These are phyloP conservation scores for Drosophila algonquin DNA, from an alignment of 2,888 invertebrate species.

Conservation along the genomic window DNA sequence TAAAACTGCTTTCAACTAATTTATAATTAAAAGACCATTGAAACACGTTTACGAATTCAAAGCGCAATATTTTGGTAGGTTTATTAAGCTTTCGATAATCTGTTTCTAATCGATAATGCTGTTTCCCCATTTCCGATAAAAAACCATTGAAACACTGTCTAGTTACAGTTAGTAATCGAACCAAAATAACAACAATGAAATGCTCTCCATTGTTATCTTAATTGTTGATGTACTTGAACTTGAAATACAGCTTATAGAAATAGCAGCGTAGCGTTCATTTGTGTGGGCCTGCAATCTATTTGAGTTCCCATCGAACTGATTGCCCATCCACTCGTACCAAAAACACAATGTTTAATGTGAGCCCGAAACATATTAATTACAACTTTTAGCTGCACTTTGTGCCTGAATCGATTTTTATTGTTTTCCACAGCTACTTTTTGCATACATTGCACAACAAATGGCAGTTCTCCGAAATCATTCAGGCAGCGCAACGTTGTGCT, in stretches of 20 bases:
- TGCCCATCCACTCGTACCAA: constrained; percentile 1
- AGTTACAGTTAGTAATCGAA: neutral
- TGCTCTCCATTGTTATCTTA: neutral
- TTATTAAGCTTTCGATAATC: too few species aligned
- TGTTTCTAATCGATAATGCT: too few species aligned
- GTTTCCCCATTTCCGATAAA: neutral
- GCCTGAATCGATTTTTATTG: constrained; percentile 19
- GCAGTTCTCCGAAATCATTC: constrained; percentile 41
- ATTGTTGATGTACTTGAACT: neutral
- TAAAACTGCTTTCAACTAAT: neutral
- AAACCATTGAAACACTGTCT: neutral
- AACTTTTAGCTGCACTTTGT: constrained; percentile 26
- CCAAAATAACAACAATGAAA: neutral
- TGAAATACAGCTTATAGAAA: neutral
- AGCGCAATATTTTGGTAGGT: neutral
- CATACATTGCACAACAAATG: constrained; percentile 40
- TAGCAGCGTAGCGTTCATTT: neutral
- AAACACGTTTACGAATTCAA: neutral
- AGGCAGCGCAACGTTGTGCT: constrained; percentile 28
- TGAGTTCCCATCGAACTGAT: constrained; percentile 8
- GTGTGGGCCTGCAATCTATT: neutral
- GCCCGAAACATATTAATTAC: constrained; percentile 53
- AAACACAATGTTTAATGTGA: constrained; percentile 9
- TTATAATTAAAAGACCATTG: neutral
- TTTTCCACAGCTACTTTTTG: constrained; percentile 16